Evolutionary conservation across 2,113 vertebrate species (phyloP).

Genomic region (Saguinus imperator): DNA sequence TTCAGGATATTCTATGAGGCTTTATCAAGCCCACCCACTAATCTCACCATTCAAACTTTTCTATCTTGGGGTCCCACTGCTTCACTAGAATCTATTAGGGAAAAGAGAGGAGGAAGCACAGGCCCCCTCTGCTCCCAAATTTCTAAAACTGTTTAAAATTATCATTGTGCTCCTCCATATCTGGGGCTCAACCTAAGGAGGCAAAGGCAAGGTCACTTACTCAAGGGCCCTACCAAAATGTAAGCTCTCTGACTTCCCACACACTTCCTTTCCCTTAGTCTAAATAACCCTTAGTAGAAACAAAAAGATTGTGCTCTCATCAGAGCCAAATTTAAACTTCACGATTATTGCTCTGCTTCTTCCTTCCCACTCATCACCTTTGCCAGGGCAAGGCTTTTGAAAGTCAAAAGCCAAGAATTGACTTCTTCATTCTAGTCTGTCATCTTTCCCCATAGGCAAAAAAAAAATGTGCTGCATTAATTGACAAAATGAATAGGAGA

Average conservation of each 20-base stretch:
- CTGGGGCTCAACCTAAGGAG: neutral
- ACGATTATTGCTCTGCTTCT: neutral
- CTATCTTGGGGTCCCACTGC: neutral
- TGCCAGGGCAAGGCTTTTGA: slow-evolving; percentile 23
- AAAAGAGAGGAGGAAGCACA: neutral
- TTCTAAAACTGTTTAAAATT: neutral
- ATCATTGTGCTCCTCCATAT: neutral
- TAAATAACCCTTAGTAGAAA: neutral
- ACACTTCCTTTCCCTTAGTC: neutral
- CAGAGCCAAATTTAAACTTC: neutral
- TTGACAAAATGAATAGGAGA: neutral
- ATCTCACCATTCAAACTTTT: neutral
- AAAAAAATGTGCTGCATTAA: neutral
- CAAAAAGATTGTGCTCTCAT: neutral
- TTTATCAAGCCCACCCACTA: neutral
- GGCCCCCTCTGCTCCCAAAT: neutral
- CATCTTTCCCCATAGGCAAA: neutral
- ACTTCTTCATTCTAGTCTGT: neutral
- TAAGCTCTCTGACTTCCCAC: neutral
- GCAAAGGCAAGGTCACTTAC: neutral
- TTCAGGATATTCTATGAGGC: neutral
- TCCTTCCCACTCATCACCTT: neutral
- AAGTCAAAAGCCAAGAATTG: slow-evolving; percentile 19
- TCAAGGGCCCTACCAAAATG: neutral
- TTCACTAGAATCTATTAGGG: neutral